Evolutionary conservation across 2,888 invertebrate species (phyloP), one percentile per base, ranked within the genome.

Genomic region (Meghimatium bilineatum): DNA sequence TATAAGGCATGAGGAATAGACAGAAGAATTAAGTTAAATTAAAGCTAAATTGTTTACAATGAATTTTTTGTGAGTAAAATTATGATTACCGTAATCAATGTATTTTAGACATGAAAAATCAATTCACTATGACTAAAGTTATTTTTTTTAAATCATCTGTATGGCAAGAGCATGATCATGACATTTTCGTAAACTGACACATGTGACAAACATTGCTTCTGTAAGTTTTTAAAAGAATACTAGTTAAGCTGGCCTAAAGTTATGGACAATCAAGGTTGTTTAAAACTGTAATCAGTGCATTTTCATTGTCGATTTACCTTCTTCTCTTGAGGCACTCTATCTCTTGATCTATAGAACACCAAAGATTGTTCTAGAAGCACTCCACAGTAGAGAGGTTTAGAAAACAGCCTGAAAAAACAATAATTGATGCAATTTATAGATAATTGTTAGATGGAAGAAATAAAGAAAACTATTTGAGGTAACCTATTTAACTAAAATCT

Each of bases 351-450:
- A 93, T 99, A 99, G 88, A 99, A 94, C 0, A 97, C 97, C 95
- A 99, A 95, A 26, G 98, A 98, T 94, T 98, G 98, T 93, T 99
- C 99, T 87, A 99, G 97, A 29, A 99, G 94, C n/a, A 98, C 94
- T 0, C 97, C 96, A 91, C 96, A 96, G 94, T 99, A 99, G 96
- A 98, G 97, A 0, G 99, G 98, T 23, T 96, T 95, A 0, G 98
- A 97, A 92, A 98, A 99, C 82, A 99, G 94, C 81, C 94, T 94
- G 44, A 66, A 78, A 8, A 32, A 8, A n/a, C n/a, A n/a, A n/a
- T 26, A n/a, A 56, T 56, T 56, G 23, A 56, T 23, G 20, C 2
- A 56, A 56, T 56, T 8, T 56, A 44, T n/a, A n/a, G n/a, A n/a
- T n/a, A n/a, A n/a, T n/a, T n/a, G n/a, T n/a, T n/a, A n/a, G n/a